These are phyloP conservation scores for Polyommatus icarus DNA, from an alignment of 2,888 invertebrate genomes.

Conservation along the genomic window DNA sequence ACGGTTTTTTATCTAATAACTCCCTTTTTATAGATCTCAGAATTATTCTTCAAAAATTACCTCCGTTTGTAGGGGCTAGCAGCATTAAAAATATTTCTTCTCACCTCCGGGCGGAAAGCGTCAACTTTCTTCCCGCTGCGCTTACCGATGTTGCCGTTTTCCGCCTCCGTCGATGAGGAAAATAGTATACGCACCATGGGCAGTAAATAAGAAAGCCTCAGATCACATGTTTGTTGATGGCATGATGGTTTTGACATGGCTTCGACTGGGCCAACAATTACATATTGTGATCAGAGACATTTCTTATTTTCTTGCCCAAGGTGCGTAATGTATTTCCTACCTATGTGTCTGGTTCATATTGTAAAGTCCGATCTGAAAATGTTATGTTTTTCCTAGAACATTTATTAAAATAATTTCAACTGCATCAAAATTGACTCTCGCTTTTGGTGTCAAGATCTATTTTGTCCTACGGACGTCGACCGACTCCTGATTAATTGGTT, in stretches of 20 bases:
- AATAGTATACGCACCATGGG: too few relatives aligned
- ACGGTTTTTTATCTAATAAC: conserved; percentile 26
- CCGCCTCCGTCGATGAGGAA: too few relatives aligned
- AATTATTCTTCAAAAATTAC: not conserved
- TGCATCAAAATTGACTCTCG: not conserved
- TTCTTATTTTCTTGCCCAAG: too few relatives aligned
- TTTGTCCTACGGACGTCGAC: conserved; percentile 1
- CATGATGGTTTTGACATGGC: too few relatives aligned
- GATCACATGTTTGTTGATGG: too few relatives aligned
- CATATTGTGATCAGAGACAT: too few relatives aligned
- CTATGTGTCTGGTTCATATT: not conserved
- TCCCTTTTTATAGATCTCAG: conserved; percentile 28
- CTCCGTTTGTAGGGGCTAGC: not conserved
- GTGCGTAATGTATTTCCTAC: not conserved
- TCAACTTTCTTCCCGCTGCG: too few relatives aligned
- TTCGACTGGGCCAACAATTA: too few relatives aligned
- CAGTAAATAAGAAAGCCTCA: too few relatives aligned
- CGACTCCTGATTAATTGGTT: not conserved
- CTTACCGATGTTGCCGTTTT: too few relatives aligned
- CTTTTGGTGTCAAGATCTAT: not conserved
- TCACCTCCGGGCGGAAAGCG: too few relatives aligned
- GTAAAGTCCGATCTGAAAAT: not conserved
- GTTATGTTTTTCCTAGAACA: not conserved
- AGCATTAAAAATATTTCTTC: not conserved
- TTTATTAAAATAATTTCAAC: not conserved